Evolutionary conservation across 2,888 invertebrate species (phyloP).

Genomic region (Crossocerus cetratus): DNA sequence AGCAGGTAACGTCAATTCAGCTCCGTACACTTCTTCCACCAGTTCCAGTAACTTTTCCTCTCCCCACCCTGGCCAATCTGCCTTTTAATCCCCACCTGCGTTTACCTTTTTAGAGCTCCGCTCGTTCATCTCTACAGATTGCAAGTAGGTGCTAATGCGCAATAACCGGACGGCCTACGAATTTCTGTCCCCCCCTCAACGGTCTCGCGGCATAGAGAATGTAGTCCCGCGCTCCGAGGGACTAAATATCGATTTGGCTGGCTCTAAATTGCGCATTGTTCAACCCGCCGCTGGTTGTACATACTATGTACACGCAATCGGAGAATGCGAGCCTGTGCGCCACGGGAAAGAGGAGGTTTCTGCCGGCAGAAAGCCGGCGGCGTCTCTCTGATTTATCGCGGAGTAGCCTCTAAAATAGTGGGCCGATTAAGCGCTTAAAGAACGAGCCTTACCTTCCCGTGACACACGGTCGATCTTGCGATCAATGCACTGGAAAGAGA

Average conservation of each 20-base stretch:
- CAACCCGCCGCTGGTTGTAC: constrained; percentile 1
- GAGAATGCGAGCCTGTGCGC: constrained; percentile 33
- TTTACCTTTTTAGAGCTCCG: constrained; percentile 11
- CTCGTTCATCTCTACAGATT: constrained; percentile 19
- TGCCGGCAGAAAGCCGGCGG: constrained; percentile 15
- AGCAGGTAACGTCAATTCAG: constrained; percentile 50
- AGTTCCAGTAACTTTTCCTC: constrained; percentile 36
- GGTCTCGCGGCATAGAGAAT: background rate
- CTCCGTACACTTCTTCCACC: constrained; percentile 22
- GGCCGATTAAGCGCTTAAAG: background rate
- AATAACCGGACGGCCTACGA: constrained; percentile 24
- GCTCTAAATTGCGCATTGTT: constrained; percentile 29
- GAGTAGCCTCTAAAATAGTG: no score
- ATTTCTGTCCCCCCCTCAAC: background rate
- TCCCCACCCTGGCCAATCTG: constrained; percentile 17
- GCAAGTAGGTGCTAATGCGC: constrained; percentile 40
- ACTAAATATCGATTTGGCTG: constrained; percentile 21
- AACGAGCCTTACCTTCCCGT: constrained; percentile 21
- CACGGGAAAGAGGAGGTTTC: constrained; percentile 39
- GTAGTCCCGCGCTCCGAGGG: no score
- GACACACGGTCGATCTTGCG: constrained; percentile 38
- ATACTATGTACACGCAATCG: constrained; percentile 12
- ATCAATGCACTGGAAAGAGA: constrained; percentile 11
- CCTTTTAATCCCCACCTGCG: no score
- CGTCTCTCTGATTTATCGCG: background rate